Percentiles rank a stretch among this genome's conserved stretches.
phyloP scores from a whole-genome alignment of 2,797 vertebrate species.

The Sebastes wilsoni region DNA sequence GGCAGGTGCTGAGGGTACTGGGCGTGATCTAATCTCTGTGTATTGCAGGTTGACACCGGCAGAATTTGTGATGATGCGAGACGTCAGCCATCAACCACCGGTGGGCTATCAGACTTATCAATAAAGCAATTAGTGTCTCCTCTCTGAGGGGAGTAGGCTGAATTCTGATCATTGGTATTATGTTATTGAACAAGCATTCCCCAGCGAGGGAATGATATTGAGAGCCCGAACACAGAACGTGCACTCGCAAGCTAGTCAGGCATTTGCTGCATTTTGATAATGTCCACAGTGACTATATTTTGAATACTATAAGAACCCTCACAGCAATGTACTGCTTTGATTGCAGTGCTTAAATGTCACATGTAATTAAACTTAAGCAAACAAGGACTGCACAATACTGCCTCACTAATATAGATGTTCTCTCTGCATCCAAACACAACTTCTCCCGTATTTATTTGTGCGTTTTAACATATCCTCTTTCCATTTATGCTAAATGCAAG shows the following conservation, averaged over 20 bases:
- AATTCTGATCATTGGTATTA: slow-evolving; percentile 58
- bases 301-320: slow-evolving; percentile 18
- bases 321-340: slow-evolving; percentile 12
- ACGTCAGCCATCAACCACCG: slow-evolving; percentile 41
- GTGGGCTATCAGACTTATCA: slow-evolving; percentile 56
- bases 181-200: slow-evolving; percentile 59
- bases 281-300: slow-evolving; percentile 30
- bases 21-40: slow-evolving; percentile 29
- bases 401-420: slow-evolving; percentile 18
- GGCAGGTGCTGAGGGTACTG: not conserved
- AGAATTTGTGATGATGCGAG: slow-evolving; percentile 38
- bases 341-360: slow-evolving; percentile 30
- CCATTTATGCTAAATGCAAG: slow-evolving; percentile 12
- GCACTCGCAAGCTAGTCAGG: slow-evolving; percentile 34
- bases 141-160: slow-evolving; percentile 41
- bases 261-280: slow-evolving; percentile 57
- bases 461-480: slow-evolving; percentile 8
- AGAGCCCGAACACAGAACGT: slow-evolving; percentile 30
- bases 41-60: slow-evolving; percentile 9
- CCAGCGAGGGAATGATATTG: slow-evolving; percentile 28
- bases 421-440: not conserved
- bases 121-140: slow-evolving; percentile 68
- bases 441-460: slow-evolving; percentile 3
- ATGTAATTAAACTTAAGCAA: slow-evolving; percentile 19
- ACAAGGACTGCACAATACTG: slow-evolving; percentile 4